These are phyloP conservation scores for Echiichthys vipera DNA, from an alignment of 2,797 vertebrate genomes.

Conservation along the genomic window DNA sequence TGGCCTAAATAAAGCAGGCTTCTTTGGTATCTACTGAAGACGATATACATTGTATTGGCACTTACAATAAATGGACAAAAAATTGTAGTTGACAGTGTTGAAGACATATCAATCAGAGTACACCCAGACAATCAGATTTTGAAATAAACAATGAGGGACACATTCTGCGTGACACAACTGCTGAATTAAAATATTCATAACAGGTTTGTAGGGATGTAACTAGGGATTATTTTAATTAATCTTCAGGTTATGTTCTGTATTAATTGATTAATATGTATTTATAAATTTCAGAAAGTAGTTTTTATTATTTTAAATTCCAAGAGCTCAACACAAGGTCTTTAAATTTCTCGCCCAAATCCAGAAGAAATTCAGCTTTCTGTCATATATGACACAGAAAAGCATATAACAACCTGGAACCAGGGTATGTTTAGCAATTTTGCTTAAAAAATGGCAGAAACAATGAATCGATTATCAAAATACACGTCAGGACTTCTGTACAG, in stretches of 20 bases:
- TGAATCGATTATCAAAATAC: not conserved
- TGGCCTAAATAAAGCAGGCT: slow-evolving; percentile 33
- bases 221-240: not conserved
- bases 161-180: not conserved
- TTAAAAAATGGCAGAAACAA: not conserved
- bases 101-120: not conserved
- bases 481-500: too few species aligned
- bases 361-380: not conserved
- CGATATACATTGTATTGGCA: slow-evolving; percentile 27
- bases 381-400: not conserved
- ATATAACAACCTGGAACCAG: not conserved
- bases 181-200: not conserved
- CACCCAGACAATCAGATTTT: not conserved
- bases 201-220: not conserved
- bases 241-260: not conserved
- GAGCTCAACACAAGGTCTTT: not conserved
- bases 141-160: not conserved
- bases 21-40: slow-evolving; percentile 35
- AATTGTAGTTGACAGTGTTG: slow-evolving; percentile 15
- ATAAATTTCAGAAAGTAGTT: not conserved
- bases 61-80: slow-evolving; percentile 25
- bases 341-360: not conserved
- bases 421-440: not conserved
- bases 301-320: not conserved
- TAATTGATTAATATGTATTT: not conserved